phyloP scores from a whole-genome alignment of 2,113 vertebrate species.

The Pycnonotus jocosus region DNA sequence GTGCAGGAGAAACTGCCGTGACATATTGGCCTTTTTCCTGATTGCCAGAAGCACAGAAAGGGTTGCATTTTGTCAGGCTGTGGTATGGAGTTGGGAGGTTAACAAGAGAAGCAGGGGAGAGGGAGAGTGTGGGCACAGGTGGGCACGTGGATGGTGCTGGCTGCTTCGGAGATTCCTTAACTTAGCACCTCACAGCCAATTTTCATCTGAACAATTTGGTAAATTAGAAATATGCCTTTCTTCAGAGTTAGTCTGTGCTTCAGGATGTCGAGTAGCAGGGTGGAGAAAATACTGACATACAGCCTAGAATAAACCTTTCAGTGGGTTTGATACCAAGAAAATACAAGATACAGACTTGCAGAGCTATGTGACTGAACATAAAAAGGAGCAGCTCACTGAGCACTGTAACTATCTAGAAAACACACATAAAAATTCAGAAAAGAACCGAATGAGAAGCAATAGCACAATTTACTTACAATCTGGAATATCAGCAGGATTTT shows the following conservation, averaged over 20 bases:
- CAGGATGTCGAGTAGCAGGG: background rate
- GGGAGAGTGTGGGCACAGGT: fast-evolving
- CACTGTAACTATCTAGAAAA: conserved; percentile 64
- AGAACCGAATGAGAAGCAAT: conserved; percentile 70
- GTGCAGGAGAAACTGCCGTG: background rate
- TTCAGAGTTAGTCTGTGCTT: conserved; percentile 29
- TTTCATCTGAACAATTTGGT: conserved; percentile 25
- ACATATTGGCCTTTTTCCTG: background rate
- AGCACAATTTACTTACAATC: conserved; percentile 79
- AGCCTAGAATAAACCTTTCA: conserved; percentile 29
- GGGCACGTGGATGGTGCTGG: fast-evolving
- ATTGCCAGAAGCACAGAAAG: background rate
- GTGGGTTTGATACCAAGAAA: conserved; percentile 34
- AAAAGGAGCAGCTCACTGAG: conserved; percentile 69
- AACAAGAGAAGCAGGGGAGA: background rate
- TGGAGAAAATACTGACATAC: conserved; percentile 19
- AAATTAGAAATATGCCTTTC: conserved; percentile 39
- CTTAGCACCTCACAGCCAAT: background rate
- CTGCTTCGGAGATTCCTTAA: background rate
- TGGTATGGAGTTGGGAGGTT: background rate
- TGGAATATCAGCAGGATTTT: conserved; percentile 82
- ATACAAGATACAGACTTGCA: conserved; percentile 39
- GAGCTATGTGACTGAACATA: conserved; percentile 50
- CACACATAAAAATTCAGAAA: conserved; percentile 68
- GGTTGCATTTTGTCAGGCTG: background rate